phyloP scores from a whole-genome alignment of 2,888 invertebrate genomes.

The Agrotis segetum region DNA sequence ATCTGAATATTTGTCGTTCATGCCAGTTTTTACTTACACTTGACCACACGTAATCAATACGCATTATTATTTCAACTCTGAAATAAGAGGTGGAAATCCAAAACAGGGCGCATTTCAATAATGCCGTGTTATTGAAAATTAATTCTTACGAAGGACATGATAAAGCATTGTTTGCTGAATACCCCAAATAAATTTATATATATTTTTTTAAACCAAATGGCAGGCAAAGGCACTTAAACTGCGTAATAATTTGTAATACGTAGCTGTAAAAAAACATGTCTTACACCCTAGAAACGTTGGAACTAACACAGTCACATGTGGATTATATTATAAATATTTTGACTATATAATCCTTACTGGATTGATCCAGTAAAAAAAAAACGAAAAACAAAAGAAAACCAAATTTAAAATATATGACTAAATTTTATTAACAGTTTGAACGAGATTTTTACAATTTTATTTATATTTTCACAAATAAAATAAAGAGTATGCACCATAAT shows the following conservation, averaged over 20 bases:
- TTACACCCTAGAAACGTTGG: constrained; percentile 31
- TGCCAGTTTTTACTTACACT: background rate
- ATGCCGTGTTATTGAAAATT: background rate
- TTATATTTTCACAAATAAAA: constrained; percentile 45
- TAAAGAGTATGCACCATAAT: constrained; percentile 49
- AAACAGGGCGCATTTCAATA: no score
- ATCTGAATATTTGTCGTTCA: background rate
- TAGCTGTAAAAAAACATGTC: constrained; percentile 31
- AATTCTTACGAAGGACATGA: background rate
- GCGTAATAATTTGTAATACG: constrained; percentile 44
- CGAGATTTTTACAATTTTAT: constrained; percentile 58
- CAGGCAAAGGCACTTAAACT: constrained; percentile 67
- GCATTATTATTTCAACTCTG: background rate
- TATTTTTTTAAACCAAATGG: constrained; percentile 39
- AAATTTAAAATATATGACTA: constrained; percentile 38
- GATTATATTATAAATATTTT: constrained; percentile 31
- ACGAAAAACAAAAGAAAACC: constrained; percentile 1
- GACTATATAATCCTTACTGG: constrained; percentile 27
- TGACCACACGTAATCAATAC: background rate
- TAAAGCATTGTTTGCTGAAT: constrained; percentile 6
- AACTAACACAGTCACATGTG: constrained; percentile 38
- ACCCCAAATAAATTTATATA: background rate
- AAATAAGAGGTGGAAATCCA: background rate
- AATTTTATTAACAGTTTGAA: constrained; percentile 62
- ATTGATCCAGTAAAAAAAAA: constrained; percentile 7